Evolutionary conservation across 2,113 vertebrate species (phyloP).

Genomic region (Elephantulus edwardii): DNA sequence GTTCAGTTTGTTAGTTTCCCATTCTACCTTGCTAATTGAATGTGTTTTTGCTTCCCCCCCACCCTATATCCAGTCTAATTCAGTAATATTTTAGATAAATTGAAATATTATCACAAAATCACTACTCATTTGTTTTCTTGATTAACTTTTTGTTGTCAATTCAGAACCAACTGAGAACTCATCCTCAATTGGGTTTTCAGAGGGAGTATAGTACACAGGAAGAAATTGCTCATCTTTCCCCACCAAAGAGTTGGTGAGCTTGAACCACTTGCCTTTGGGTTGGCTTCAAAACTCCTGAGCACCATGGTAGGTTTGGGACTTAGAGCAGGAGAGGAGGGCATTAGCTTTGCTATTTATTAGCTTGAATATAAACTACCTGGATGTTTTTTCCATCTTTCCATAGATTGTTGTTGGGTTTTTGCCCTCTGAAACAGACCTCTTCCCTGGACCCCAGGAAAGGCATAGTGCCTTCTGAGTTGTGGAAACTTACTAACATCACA

Average conservation of each 20-base stretch:
- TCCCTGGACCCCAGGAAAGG: background rate
- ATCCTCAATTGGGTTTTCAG: too few species aligned
- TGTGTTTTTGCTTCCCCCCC: background rate
- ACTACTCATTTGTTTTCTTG: background rate
- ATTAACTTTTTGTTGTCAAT: too few species aligned
- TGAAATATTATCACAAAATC: background rate
- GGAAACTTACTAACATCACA: background rate
- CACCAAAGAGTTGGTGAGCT: too few species aligned
- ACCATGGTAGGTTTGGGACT: background rate
- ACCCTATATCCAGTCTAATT: background rate
- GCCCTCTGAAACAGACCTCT: background rate
- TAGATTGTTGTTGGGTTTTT: background rate
- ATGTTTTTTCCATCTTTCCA: background rate
- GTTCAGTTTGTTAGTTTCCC: background rate
- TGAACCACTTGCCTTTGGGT: too few species aligned
- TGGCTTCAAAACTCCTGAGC: too few species aligned
- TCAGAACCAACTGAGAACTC: too few species aligned
- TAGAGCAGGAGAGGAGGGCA: background rate
- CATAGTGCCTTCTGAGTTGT: background rate
- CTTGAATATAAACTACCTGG: background rate
- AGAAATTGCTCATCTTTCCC: too few species aligned
- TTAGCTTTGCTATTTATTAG: background rate
- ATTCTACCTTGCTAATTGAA: background rate
- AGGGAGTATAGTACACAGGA: too few species aligned
- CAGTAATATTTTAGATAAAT: background rate